phyloP scores from a whole-genome alignment of 2,797 vertebrate species.

The Heterohyrax brucei region DNA sequence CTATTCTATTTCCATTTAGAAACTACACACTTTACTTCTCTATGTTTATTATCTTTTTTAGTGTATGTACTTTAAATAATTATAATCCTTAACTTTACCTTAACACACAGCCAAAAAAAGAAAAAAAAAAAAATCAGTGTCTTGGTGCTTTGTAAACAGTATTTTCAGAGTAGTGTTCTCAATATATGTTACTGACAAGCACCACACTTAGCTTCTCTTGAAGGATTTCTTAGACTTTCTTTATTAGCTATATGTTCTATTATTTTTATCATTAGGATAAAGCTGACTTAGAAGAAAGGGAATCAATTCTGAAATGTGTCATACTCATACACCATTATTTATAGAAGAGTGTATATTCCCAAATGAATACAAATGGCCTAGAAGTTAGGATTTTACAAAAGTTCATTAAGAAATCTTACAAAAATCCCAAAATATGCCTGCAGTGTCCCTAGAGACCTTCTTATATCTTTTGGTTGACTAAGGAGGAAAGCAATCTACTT shows the following conservation, averaged over 20 bases:
- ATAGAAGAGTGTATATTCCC: neutral
- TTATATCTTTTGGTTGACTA: neutral
- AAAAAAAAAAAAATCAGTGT: neutral
- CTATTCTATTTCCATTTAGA: slow-evolving; percentile 55
- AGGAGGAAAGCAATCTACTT: neutral
- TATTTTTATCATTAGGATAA: neutral
- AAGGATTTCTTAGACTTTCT: neutral
- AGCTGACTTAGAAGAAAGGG: neutral
- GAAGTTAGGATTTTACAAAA: neutral
- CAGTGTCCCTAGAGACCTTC: neutral
- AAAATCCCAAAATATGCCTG: neutral
- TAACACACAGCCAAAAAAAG: neutral
- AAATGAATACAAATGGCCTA: neutral
- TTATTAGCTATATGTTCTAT: neutral
- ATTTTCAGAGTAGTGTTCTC: neutral
- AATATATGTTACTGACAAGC: neutral
- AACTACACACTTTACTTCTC: neutral
- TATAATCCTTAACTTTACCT: neutral
- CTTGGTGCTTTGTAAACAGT: neutral
- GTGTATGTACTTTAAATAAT: neutral
- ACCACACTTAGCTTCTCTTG: neutral
- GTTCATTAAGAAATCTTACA: neutral
- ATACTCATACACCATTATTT: neutral
- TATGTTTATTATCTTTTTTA: neutral
- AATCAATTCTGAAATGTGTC: neutral